These are phyloP conservation scores for Sander lucioperca DNA, from an alignment of 2,113 vertebrate genomes.

Conservation along the genomic window DNA sequence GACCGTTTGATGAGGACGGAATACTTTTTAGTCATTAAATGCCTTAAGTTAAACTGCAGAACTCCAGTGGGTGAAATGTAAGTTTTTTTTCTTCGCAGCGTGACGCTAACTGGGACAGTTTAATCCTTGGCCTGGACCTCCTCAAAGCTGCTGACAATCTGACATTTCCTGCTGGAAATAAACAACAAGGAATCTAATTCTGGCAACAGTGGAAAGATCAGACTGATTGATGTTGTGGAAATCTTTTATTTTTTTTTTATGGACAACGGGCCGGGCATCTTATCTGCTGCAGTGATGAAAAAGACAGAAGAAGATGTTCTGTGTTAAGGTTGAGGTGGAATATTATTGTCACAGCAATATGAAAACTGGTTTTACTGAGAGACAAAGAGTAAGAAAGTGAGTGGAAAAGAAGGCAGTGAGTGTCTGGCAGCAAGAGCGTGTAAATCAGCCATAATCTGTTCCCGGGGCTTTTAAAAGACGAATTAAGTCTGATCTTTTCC, in stretches of 20 bases:
- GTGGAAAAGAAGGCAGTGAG: constrained; percentile 19
- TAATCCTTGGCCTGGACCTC: not conserved
- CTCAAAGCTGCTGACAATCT: not conserved
- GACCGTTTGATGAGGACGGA: too few relatives aligned
- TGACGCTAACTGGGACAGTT: not conserved
- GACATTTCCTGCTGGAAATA: not conserved
- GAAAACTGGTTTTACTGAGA: not conserved
- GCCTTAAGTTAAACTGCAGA: not conserved
- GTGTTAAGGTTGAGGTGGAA: not conserved
- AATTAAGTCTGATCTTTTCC: constrained; percentile 1
- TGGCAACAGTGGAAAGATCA: not conserved
- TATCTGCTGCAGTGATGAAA: not conserved
- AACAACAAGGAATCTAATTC: not conserved
- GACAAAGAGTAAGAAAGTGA: not conserved
- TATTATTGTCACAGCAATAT: not conserved
- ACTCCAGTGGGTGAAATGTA: not conserved
- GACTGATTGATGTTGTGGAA: not conserved
- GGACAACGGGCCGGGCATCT: not conserved
- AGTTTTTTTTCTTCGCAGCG: not conserved
- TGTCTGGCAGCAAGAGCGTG: not conserved
- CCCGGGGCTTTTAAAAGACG: constrained; percentile 1
- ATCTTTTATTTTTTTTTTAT: not conserved
- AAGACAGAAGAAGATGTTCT: not conserved
- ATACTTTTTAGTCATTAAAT: too few relatives aligned
- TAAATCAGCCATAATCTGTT: constrained; percentile 5